Evolutionary conservation across 2,113 vertebrate species (phyloP).

Genomic region (Notarius quadriscutis): DNA sequence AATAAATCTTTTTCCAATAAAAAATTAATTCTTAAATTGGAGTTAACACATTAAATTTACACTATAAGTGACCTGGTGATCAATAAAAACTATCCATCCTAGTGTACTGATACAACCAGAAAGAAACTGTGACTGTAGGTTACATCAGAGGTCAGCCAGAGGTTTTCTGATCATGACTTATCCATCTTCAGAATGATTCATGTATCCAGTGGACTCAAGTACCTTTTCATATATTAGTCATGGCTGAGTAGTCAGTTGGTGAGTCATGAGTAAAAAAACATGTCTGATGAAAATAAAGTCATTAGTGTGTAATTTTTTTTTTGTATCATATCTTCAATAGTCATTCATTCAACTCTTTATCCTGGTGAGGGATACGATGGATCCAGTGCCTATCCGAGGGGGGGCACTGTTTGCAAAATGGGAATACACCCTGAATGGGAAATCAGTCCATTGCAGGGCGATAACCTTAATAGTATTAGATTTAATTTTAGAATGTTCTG

Average conservation of each 20-base stretch:
- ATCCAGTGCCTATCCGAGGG: no score
- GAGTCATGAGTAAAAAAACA: not conserved
- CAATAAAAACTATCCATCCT: not conserved
- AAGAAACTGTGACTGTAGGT: not conserved
- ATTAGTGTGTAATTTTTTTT: conserved; percentile 19
- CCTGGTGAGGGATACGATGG: not conserved
- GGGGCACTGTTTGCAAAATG: not conserved
- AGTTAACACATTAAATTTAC: not conserved
- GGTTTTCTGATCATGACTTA: not conserved
- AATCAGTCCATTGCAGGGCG: not conserved
- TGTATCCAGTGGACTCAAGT: not conserved
- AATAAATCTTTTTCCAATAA: not conserved
- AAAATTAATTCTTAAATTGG: not conserved
- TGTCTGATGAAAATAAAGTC: not conserved
- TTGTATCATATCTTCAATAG: not conserved
- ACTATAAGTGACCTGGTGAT: not conserved
- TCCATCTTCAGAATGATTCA: not conserved
- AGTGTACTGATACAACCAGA: not conserved
- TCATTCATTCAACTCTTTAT: not conserved
- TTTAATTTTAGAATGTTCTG: not conserved
- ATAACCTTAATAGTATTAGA: not conserved
- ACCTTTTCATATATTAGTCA: not conserved
- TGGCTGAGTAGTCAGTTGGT: not conserved
- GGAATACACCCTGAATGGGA: not conserved
- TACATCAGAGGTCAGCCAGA: conserved; percentile 3